A percentile compares a stretch with the other conserved stretches of the same genome.
These are phyloP conservation scores for Drosophila flavopinicola DNA, from an alignment of 2,888 invertebrate genomes.

Conservation along the genomic window DNA sequence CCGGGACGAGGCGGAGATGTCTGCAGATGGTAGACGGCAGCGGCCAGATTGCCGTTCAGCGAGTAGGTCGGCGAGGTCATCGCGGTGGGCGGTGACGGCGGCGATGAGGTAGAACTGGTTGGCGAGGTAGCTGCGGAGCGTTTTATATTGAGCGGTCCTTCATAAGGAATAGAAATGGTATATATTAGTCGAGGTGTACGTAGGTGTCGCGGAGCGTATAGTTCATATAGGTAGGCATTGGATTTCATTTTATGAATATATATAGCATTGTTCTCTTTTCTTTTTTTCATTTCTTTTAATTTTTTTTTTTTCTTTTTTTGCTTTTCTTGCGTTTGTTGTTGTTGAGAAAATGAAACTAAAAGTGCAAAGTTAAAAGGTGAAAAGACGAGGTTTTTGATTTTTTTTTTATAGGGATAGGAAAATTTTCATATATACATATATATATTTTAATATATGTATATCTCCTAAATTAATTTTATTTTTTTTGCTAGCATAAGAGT, in stretches of 20 bases:
- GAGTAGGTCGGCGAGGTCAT: conserved; percentile 88
- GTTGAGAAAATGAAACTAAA: conserved; percentile 71
- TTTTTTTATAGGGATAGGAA: conserved; percentile 40
- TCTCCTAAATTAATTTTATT: conserved; percentile 28
- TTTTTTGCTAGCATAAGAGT: conserved; percentile 34
- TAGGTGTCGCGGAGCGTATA: background rate
- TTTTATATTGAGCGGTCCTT: conserved; percentile 84
- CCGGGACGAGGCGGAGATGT: conserved; percentile 79
- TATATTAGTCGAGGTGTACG: conserved; percentile 36
- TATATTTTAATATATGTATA: conserved; percentile 4
- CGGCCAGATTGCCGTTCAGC: conserved; percentile 86
- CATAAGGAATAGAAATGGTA: conserved; percentile 46
- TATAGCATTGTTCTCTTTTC: conserved; percentile 21
- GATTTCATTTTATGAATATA: conserved; percentile 15
- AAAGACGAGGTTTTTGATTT: conserved; percentile 43
- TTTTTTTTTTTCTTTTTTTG: conserved; percentile 42
- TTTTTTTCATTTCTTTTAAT: background rate
- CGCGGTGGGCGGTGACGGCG: conserved; percentile 83
- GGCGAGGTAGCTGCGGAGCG: conserved; percentile 82
- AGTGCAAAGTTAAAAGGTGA: conserved; percentile 76
- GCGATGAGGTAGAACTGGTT: conserved; percentile 84
- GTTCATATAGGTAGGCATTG: background rate
- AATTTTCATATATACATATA: conserved; percentile 50
- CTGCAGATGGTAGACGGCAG: conserved; percentile 85
- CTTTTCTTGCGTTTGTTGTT: conserved; percentile 40